Base-by-base conservation (phyloP, 2,888 invertebrate genomes). In the Tachina fera region DNA sequence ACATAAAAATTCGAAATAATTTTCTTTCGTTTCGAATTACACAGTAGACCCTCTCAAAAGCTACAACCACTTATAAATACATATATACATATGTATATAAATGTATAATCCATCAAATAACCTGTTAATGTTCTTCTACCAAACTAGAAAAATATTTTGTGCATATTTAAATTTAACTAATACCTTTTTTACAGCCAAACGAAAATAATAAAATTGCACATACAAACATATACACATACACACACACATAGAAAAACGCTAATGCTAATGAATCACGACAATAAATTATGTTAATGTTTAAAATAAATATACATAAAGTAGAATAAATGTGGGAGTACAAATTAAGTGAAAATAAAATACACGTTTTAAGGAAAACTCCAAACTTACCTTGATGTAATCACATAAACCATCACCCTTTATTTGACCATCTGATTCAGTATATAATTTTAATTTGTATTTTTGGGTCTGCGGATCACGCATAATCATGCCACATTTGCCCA, bases 331-430 rank as follows among this genome's bases (percentile, higher is more conserved):
- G 45, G 9, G 4, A 47, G 19, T 22, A 16, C 13, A 47, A 31
- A 43, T n/a, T 60, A 16, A 41, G 16, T 45, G 13, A 31, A 16
- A 31, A 6, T 13, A 67, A 31, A 43, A 31, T n/a, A 58, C 47
- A 63, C n/a, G 13, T 31, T 19, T 45, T 4, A 16, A 61, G 5
- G 16, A 49, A 9, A 70, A 14, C 49, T 63, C 45, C 13, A 11
- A 39, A 88, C 93, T 93, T 91, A 97, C 96, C 95, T 97, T 98
- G 72, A 99, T 97, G 91, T 98, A 99, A 87, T 98, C 97, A 92
- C 99, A 99, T 61, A 98, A 94, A 13, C 97, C 99, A 94, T 99
- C 99, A 11, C 99, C 99, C 94, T 99, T 99, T 47, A 97, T 94
- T 87, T 97, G 95, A 0, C 96, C 95, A 89, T 96, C 95, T 51